Evolutionary conservation across 1,140 invertebrate species (phyloP), one percentile per base, ranked within the genome.

Genomic region (Meloidogyne floridensis): DNA sequence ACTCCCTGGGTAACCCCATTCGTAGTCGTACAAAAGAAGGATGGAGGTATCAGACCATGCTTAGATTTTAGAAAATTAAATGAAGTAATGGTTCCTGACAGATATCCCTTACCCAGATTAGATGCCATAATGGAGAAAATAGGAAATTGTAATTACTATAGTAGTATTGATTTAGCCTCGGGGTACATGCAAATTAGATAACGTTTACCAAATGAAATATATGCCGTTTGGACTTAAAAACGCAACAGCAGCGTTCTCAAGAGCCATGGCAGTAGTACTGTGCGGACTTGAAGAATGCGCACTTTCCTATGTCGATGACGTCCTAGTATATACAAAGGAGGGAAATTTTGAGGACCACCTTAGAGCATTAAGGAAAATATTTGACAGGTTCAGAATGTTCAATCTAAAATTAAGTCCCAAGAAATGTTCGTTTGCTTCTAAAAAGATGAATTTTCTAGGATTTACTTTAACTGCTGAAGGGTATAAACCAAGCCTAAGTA

Each of bases 91-190:
- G 86, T 88, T 0, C 80, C 86, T 74, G 92, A 93, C 84, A 87
- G 81, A 42, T 93, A 91, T 85, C 92, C 93, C 85, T 76, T 93
- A 2, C 92, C 92, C 0, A 59, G 87, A 4, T 91, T 93, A 20
- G 90, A 92, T 18, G 91, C 92, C 51, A 87, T 84, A 32, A 69
- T 78, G 77, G 77, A 78, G 18, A 59, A 13, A 18, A 32, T 78
- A 47, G 77, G 77, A 18, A 20, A 47, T n/a, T 78, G 77, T 42
- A 53, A 47, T n/a, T 78, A 32, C 7, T 78, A 78, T 42, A 72
- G n/a, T 3, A 32, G n/a, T 0, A n/a, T 78, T 43, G 77, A 78
- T 10, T 74, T 78, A 72, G 69, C 77, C 7, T 18, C n/a, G 8
- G 77, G 76, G 7, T 78, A 78, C 9, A 9, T 75, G 11, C 74